phyloP scores from a whole-genome alignment of 1,140 invertebrate genomes.

The Ephestia elutella region DNA sequence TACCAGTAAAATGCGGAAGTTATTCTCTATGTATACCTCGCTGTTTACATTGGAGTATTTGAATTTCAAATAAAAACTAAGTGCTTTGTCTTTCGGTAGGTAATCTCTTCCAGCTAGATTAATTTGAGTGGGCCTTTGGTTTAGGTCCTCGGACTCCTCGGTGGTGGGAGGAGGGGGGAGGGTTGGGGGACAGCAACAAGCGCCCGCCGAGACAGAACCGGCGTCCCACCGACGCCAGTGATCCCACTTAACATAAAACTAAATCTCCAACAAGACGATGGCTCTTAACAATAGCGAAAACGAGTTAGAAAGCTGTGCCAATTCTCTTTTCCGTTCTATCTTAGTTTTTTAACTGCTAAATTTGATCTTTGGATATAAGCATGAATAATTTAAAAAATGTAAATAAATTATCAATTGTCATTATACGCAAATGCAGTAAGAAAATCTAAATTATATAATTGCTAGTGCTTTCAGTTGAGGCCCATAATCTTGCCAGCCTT shows the following conservation, averaged over 20 bases:
- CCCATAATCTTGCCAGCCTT: neutral
- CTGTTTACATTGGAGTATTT: neutral
- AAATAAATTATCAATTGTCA: no score
- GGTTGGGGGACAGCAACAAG: slow-evolving; percentile 31
- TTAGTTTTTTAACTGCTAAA: neutral
- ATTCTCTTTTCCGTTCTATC: slow-evolving; percentile 17
- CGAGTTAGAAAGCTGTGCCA: slow-evolving; percentile 13
- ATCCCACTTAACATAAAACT: slow-evolving; percentile 54
- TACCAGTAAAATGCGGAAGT: no score
- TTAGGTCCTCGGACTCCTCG: slow-evolving; percentile 11
- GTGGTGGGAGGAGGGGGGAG: slow-evolving; percentile 10
- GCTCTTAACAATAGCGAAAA: slow-evolving; percentile 28
- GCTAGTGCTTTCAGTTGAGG: neutral
- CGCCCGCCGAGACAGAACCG: slow-evolving; percentile 38
- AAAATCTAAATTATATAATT: neutral
- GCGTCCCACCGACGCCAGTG: slow-evolving; percentile 51
- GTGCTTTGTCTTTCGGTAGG: slow-evolving; percentile 3
- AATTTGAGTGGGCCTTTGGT: slow-evolving; percentile 14
- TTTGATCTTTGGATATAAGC: no score
- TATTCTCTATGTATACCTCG: no score
- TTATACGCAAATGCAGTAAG: no score
- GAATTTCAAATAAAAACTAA: neutral
- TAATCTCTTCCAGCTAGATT: slow-evolving; percentile 17
- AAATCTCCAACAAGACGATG: slow-evolving; percentile 40
- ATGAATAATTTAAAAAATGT: no score